Conservation (phyloP, 2,888 invertebrate species). For the Himalopsyche anomala region DNA sequence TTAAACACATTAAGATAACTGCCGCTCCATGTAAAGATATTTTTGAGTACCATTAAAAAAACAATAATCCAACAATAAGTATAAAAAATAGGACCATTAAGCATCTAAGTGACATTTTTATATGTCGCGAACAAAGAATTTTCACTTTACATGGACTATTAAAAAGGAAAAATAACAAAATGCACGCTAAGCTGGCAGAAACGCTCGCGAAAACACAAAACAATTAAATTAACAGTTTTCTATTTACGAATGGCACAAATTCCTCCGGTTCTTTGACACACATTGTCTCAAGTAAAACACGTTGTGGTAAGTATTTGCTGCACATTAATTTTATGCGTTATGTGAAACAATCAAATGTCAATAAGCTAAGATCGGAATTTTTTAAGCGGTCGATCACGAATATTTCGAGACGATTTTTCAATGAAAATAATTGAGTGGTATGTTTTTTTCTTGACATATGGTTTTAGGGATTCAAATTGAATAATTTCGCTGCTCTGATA, state of each 20-base stretch:
- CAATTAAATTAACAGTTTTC: constrained; percentile 28
- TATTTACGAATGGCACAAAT: constrained; percentile 27
- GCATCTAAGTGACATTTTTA: constrained; percentile 10
- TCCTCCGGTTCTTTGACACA: constrained; percentile 22
- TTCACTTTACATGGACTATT: not conserved
- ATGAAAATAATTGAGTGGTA: too few species aligned
- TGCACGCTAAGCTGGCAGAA: not conserved
- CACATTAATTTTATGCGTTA: too few species aligned
- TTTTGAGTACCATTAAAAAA: constrained; percentile 6
- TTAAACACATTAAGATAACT: too few species aligned
- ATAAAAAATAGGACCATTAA: constrained; percentile 9
- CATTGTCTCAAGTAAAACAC: not conserved
- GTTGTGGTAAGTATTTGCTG: too few species aligned
- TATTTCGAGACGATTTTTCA: too few species aligned
- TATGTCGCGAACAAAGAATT: constrained; percentile 25
- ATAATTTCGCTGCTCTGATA: too few species aligned
- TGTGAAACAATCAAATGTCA: too few species aligned
- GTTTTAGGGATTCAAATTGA: too few species aligned
- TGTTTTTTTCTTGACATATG: too few species aligned
- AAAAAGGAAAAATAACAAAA: constrained; percentile 10
- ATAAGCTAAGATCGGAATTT: too few species aligned
- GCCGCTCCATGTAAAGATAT: not conserved
- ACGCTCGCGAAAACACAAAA: constrained; percentile 32
- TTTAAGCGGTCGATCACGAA: too few species aligned
- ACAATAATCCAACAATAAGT: not conserved